These are phyloP conservation scores for Epirrhoe alternata DNA, from an alignment of 2,888 invertebrate genomes.

Conservation along the genomic window DNA sequence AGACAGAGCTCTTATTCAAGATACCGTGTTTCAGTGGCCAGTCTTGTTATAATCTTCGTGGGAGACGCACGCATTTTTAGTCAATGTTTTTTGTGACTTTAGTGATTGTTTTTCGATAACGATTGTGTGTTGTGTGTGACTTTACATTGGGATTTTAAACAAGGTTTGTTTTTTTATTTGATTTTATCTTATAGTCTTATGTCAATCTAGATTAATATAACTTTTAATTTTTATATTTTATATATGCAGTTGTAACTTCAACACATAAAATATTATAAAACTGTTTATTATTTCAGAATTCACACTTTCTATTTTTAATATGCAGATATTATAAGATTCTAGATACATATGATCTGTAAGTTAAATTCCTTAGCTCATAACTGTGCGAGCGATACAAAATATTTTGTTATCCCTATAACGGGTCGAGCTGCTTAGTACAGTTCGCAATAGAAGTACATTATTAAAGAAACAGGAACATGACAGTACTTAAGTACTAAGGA, in stretches of 20 bases:
- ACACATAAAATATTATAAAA: too few relatives aligned
- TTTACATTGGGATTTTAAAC: slow-evolving; percentile 34
- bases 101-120: slow-evolving; percentile 11
- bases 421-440: background rate
- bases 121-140: slow-evolving; percentile 27
- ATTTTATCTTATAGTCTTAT: too few relatives aligned
- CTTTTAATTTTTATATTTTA: too few relatives aligned
- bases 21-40: slow-evolving; percentile 52
- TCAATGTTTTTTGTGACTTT: slow-evolving; percentile 18
- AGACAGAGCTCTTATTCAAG: slow-evolving; percentile 62
- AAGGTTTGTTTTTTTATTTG: slow-evolving; percentile 33
- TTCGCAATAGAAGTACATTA: background rate
- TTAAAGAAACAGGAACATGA: background rate
- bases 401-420: background rate
- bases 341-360: background rate
- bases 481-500: background rate
- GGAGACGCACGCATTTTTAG: slow-evolving; percentile 33
- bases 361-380: background rate
- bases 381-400: background rate
- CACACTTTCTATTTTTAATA: background rate
- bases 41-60: slow-evolving; percentile 52
- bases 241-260: too few relatives aligned
- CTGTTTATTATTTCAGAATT: background rate
- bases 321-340: background rate
- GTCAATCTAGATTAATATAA: background rate